Evolutionary conservation across 2,797 vertebrate genomes (phyloP), one percentile per base, ranked within the genome.

Genomic region (Acanthiza pusilla): DNA sequence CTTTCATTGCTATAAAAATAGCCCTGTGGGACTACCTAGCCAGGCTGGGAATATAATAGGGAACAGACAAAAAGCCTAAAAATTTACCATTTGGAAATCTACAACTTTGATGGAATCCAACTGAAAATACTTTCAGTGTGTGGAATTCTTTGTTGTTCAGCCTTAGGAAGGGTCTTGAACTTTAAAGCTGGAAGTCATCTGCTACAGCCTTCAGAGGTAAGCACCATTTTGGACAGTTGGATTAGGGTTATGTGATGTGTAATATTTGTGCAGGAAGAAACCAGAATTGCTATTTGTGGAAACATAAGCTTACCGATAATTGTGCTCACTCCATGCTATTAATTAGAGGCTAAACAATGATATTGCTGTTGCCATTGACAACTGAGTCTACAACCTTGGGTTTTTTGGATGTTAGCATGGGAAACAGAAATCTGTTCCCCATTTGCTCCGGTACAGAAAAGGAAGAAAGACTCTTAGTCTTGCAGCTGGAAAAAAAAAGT

Each of bases 281-380:
- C 1, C n/a, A 73, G 63, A 95, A 74, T 15, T 63, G 19, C 50
- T 87, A 18, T 70, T 92, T 85, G 42, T 77, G 57, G 74, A 71
- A 88, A 70, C n/a, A 73, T n/a, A 85, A 82, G 17, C 62, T 86
- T 60, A 21, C n/a, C 40, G 29, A 63, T 75, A 86, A 81, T 60
- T 88, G 38, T 8, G 34, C 45, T 81, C 47, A 11, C 30, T 88
- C 57, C 62, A 8, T 8, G 63, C 32, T 85, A 67, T 85, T 94
- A 95, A 84, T 90, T 94, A 89, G 84, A 82, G 38, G 34, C 81
- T 93, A 91, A 91, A 87, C 83, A 95, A 74, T 91, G 22, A 76
- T 76, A 74, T 32, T 80, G 45, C 79, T 65, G 87, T 94, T 95
- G 84, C 74, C 63, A 87, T 66, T 93, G 95, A 90, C 51, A 91